Evolutionary conservation across 1,140 invertebrate species (phyloP).

Genomic region (Caenorhabditis tropicalis): DNA sequence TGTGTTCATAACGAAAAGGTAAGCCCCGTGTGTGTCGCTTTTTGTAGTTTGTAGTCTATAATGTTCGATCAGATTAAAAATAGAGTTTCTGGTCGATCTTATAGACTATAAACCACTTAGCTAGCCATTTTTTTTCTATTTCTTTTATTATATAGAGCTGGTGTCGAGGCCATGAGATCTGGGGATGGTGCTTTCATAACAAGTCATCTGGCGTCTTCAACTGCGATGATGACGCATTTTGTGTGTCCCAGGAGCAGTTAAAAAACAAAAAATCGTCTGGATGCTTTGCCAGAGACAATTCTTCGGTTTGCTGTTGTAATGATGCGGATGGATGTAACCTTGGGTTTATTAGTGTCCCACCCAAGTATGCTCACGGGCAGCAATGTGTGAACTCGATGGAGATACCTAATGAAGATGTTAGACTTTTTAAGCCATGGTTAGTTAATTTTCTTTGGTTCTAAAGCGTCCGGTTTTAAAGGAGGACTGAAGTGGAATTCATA

Average conservation of each 20-base stretch:
- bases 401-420: constrained; percentile 34
- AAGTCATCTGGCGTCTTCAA: constrained; percentile 49
- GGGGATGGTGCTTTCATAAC: constrained; percentile 55
- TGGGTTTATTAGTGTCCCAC: constrained; percentile 27
- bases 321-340: constrained; percentile 50
- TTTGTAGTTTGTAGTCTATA: background rate
- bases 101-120: background rate
- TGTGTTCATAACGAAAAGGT: constrained; percentile 38
- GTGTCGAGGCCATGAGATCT: constrained; percentile 49
- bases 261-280: constrained; percentile 50
- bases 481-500: background rate
- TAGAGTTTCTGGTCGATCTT: background rate
- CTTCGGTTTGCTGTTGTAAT: constrained; percentile 48
- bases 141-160: constrained; percentile 41
- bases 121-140: background rate
- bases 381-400: constrained; percentile 43
- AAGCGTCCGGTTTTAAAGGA: background rate
- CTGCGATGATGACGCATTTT: constrained; percentile 46
- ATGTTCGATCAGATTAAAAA: background rate
- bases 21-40: background rate
- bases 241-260: constrained; percentile 31
- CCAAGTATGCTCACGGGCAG: constrained; percentile 42
- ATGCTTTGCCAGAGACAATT: constrained; percentile 39
- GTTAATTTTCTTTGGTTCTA: too few relatives aligned
- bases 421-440: constrained; percentile 35